Evolutionary conservation across 2,888 invertebrate genomes (phyloP), one percentile per base, ranked within the genome.

Genomic region (Crematogaster levior): DNA sequence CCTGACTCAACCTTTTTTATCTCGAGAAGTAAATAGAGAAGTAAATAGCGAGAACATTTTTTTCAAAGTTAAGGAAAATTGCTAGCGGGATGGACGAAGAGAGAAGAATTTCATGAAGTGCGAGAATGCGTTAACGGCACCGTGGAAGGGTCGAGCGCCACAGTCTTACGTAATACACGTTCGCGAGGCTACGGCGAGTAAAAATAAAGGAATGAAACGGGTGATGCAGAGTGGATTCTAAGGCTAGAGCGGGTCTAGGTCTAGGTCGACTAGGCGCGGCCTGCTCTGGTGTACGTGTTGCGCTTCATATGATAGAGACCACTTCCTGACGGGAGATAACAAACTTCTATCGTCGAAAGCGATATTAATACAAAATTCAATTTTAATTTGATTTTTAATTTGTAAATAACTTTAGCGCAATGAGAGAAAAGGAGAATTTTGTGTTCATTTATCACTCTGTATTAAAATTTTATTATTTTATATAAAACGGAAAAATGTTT

Each of bases 211-310:
- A 88, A 91, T 86, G 85, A 86, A 86, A 79, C 84, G 83, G 40
- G 24, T 83, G 84, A 82, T 86, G 84, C 84, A 85, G 86, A 87
- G 87, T 83, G 84, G 89, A 86, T 85, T 89, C 90, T 88, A 85
- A 88, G 90, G 86, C 89, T 91, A 92, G 91, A 91, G 91, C 89
- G 90, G 91, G 93, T 93, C 93, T 93, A 93, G 93, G 93, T 93
- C 93, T 93, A 92, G 92, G 93, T 93, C 93, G 91, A 88, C 89
- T 88, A 84, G 88, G 85, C 83, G 86, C 87, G 79, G 81, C 83
- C 81, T 70, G 18, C 43, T 70, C 37, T 24, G 58, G 79, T 80
- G 84, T 81, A 81, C 83, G 21, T 84, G 70, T 74, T 77, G 80
- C 81, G 77, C 70, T 80, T 66, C 79, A 48, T 72, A 63, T 79